These are phyloP conservation scores for Oreotragus oreotragus DNA, from an alignment of 2,113 vertebrate genomes.

Conservation along the genomic window DNA sequence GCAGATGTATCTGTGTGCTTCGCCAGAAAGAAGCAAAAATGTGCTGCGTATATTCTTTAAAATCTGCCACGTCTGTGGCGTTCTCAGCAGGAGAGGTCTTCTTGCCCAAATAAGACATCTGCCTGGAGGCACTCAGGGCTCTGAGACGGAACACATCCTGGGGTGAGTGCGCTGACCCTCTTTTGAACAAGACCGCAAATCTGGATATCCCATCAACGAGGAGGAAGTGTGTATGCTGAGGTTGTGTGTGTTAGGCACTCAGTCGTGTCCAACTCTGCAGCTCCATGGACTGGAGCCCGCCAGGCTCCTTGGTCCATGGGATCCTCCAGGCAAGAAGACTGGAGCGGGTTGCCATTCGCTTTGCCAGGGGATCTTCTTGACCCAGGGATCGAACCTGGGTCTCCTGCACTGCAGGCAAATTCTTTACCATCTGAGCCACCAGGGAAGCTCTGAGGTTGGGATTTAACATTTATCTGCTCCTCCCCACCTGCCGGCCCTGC, in stretches of 20 bases:
- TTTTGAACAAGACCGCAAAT: neutral
- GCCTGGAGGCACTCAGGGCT: neutral
- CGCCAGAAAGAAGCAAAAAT: neutral
- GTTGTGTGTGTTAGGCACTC: neutral
- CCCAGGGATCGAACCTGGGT: neutral
- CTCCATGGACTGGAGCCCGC: neutral
- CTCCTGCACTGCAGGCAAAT: neutral
- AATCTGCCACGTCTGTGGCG: neutral
- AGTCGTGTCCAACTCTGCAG: neutral
- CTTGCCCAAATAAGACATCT: neutral
- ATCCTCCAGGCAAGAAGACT: neutral
- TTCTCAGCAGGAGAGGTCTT: neutral
- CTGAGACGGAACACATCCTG: neutral
- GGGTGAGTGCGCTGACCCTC: neutral
- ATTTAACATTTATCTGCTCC: neutral
- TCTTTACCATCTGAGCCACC: neutral
- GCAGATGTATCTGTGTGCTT: neutral
- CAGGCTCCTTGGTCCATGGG: neutral
- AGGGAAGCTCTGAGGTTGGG: neutral
- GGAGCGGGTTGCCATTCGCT: neutral
- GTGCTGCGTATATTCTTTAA: neutral
- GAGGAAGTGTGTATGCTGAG: neutral
- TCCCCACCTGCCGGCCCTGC: accelerated
- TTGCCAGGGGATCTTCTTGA: neutral
- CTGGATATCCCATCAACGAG: neutral